A percentile compares a stretch with the other conserved stretches of the same genome.
phyloP scores from a whole-genome alignment of 92 coral and sea anemone species.

The Phymanthus crucifer region DNA sequence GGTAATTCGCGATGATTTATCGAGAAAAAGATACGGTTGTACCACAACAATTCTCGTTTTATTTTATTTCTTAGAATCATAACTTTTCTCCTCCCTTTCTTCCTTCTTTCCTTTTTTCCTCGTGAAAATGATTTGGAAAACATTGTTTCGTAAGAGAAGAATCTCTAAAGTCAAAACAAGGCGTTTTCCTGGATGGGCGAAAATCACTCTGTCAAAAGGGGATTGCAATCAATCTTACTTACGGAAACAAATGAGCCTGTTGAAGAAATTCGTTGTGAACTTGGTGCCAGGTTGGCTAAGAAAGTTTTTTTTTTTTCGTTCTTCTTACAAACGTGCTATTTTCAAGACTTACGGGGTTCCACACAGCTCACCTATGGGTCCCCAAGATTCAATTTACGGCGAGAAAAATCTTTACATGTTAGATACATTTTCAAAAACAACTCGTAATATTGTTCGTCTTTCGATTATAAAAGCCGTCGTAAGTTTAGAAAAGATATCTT shows the following conservation, averaged over 20 bases:
- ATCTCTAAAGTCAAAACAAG: background rate
- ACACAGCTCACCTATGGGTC: background rate
- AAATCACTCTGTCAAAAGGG: background rate
- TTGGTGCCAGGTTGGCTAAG: background rate
- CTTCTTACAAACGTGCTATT: background rate
- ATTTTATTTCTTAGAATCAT: no score
- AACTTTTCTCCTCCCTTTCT: no score
- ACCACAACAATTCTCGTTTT: no score
- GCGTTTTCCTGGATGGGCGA: background rate
- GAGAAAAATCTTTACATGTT: no score
- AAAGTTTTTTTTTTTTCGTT: background rate
- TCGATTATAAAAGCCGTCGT: no score
- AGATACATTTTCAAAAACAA: background rate
- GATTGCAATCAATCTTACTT: background rate
- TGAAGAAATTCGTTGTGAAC: background rate
- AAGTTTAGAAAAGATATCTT: background rate
- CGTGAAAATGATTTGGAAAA: background rate
- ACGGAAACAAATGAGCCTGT: background rate
- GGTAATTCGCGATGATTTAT: no score
- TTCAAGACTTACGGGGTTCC: background rate
- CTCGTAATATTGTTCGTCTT: background rate
- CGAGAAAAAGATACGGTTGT: no score
- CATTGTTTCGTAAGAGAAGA: background rate
- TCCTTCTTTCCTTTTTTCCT: background rate
- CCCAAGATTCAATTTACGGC: background rate